Evolutionary conservation across 1,140 invertebrate species (phyloP).

Genomic region (Ctenoplectra terminalis): DNA sequence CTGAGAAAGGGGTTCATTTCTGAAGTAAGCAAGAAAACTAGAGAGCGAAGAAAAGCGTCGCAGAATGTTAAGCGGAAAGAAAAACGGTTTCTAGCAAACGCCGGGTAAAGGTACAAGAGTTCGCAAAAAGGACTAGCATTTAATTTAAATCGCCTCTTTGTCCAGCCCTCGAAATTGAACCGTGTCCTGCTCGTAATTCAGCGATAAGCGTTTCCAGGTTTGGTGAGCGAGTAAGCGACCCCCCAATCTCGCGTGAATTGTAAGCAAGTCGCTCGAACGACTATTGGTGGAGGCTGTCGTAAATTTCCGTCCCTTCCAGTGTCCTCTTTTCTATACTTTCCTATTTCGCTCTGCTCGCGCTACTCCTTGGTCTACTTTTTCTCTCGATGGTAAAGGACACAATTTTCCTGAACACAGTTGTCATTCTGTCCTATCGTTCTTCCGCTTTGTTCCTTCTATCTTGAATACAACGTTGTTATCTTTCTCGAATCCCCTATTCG

Average conservation of each 20-base stretch:
- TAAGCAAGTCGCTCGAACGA: too few relatives aligned
- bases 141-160: constrained; percentile 73
- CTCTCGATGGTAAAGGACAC: constrained; percentile 27
- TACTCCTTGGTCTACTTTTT: not conserved
- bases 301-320: too few relatives aligned
- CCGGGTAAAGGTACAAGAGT: too few relatives aligned
- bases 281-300: too few relatives aligned
- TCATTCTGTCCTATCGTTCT: constrained; percentile 3
- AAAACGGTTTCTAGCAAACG: too few relatives aligned
- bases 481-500: constrained; percentile 18
- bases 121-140: too few relatives aligned
- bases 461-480: constrained; percentile 15
- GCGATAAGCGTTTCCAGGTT: constrained; percentile 58
- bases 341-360: too few relatives aligned
- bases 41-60: not conserved
- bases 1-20: constrained; percentile 40
- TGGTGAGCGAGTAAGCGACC: too few relatives aligned
- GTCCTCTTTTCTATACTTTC: too few relatives aligned
- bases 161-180: constrained; percentile 64
- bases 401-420: constrained; percentile 40
- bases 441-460: not conserved
- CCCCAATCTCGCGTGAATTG: too few relatives aligned
- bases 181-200: constrained; percentile 64
- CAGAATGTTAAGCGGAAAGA: constrained; percentile 30
- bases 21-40: constrained; percentile 33